Percentiles rank a stretch among this genome's conserved stretches.
These are phyloP conservation scores for Orthonevra nobilis DNA, from an alignment of 2,888 invertebrate species.

Conservation along the genomic window DNA sequence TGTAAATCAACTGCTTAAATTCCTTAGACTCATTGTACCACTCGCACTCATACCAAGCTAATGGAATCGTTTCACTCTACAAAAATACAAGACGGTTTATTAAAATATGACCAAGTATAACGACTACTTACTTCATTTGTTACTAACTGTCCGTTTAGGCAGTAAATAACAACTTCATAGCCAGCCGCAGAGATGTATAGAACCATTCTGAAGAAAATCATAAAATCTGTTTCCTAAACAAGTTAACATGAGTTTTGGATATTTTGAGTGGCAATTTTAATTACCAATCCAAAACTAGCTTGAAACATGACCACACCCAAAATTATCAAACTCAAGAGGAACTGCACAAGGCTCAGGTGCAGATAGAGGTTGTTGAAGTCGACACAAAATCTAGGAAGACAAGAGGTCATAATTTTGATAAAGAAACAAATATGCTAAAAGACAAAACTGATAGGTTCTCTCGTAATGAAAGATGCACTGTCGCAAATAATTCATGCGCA, in stretches of 20 bases:
- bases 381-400: conserved; percentile 71
- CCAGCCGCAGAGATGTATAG: conserved; percentile 75
- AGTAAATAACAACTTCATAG: conserved; percentile 75
- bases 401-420: no score
- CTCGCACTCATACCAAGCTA: conserved; percentile 73
- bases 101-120: no score
- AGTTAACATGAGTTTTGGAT: not conserved
- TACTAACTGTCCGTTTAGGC: conserved; percentile 75
- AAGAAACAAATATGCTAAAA: no score
- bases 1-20: conserved; percentile 73
- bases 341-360: conserved; percentile 75
- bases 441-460: conserved; percentile 72
- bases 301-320: conserved; percentile 75
- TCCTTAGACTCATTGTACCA: conserved; percentile 75
- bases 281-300: conserved; percentile 74
- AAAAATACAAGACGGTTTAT: not conserved
- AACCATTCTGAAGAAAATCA: conserved; percentile 70
- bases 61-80: conserved; percentile 74
- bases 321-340: conserved; percentile 74
- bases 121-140: conserved; percentile 68
- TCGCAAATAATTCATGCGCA: conserved; percentile 74
- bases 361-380: conserved; percentile 73
- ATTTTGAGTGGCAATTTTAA: not conserved
- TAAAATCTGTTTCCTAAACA: conserved; percentile 23
- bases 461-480: conserved; percentile 75